Evolutionary conservation across 2,113 vertebrate genomes (phyloP).

Genomic region (Pseudonaja textilis): DNA sequence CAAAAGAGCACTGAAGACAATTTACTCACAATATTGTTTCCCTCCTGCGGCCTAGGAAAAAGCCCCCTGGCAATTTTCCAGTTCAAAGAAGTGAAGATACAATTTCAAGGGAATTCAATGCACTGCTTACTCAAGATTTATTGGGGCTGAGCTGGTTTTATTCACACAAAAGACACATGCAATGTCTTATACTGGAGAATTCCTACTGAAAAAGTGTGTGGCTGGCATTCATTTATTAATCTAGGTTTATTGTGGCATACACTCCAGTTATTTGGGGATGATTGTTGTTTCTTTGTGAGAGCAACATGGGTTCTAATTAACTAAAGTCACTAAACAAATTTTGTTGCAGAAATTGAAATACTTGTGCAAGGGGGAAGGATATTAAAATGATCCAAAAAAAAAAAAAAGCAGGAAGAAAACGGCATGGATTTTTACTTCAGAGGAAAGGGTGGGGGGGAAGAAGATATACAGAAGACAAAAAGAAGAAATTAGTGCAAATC

Average conservation of each 20-base stretch:
- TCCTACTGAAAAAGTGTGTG: not conserved
- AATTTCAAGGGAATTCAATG: not conserved
- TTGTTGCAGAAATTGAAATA: not conserved
- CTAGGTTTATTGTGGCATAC: not conserved
- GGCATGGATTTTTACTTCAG: not conserved
- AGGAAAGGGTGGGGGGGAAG: not conserved
- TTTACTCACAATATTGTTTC: not conserved
- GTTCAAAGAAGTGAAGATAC: constrained; percentile 4
- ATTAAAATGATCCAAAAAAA: not conserved
- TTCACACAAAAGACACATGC: not conserved
- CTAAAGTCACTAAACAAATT: not conserved
- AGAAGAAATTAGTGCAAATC: not conserved
- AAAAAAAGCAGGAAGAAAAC: not conserved
- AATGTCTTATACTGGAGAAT: not conserved
- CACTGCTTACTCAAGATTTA: not conserved
- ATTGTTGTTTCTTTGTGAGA: not conserved
- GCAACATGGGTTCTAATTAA: no score
- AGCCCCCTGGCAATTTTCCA: not conserved
- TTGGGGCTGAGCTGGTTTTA: not conserved
- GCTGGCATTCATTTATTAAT: not conserved
- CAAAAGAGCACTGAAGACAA: not conserved
- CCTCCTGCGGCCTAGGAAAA: not conserved
- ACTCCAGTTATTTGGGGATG: not conserved
- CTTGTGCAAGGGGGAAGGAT: not conserved
- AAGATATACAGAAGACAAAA: not conserved